A percentile compares a stretch with the other conserved stretches of the same genome.
These are phyloP conservation scores for Halcyon smyrnensis DNA, from an alignment of 2,797 vertebrate species.

Conservation along the genomic window DNA sequence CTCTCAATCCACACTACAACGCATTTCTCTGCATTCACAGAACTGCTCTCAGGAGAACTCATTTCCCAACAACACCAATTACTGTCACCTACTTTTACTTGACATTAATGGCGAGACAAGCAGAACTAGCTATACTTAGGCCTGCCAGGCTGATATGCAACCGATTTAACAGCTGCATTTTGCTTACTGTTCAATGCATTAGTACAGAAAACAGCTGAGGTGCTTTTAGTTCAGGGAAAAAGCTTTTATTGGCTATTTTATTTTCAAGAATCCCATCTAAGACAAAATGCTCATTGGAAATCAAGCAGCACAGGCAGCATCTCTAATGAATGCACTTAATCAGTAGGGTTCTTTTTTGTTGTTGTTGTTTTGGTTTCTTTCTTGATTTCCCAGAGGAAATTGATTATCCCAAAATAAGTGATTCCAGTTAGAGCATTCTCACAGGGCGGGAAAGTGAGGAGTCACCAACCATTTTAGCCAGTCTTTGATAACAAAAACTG, in stretches of 20 bases:
- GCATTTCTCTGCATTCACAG: background rate
- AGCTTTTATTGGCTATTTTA: background rate
- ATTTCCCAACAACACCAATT: conserved; percentile 41
- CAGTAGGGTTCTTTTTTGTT: background rate
- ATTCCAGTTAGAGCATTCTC: background rate
- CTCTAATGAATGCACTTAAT: background rate
- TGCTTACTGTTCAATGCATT: background rate
- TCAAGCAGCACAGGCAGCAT: background rate
- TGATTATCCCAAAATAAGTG: background rate
- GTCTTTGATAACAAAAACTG: background rate
- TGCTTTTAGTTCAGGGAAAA: background rate
- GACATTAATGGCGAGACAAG: conserved; percentile 22
- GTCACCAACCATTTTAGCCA: background rate
- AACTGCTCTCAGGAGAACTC: background rate
- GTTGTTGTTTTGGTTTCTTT: background rate
- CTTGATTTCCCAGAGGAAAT: background rate
- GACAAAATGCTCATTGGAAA: background rate
- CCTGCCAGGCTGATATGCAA: conserved; percentile 18
- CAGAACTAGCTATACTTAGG: conserved; percentile 41
- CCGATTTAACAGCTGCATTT: conserved; percentile 20
- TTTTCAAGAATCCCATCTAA: background rate
- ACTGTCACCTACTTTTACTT: conserved; percentile 51
- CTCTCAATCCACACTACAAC: accelerated
- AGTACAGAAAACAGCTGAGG: background rate
- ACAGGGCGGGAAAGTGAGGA: background rate